These are phyloP conservation scores for Bimastos eiseni DNA, from an alignment of 2,888 invertebrate genomes.

Conservation along the genomic window DNA sequence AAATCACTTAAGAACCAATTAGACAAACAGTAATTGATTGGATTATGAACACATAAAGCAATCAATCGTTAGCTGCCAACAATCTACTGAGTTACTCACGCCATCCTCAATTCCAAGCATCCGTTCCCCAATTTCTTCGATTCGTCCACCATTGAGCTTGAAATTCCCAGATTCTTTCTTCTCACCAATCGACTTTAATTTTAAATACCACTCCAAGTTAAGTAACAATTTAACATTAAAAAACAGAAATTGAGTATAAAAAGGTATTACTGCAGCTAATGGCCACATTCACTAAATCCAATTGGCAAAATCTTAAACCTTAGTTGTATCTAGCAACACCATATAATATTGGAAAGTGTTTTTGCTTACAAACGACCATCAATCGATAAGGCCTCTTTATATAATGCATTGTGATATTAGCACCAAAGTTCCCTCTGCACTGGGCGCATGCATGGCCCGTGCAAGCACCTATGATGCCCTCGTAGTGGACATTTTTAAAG, in stretches of 20 bases:
- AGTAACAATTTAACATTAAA: not conserved
- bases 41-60: not conserved
- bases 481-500: no score
- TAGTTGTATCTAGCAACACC: not conserved
- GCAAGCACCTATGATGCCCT: no score
- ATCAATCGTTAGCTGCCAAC: not conserved
- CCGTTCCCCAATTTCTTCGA: slow-evolving; percentile 64
- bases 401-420: not conserved
- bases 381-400: not conserved
- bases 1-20: not conserved
- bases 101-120: slow-evolving; percentile 66
- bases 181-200: slow-evolving; percentile 49
- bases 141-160: slow-evolving; percentile 65
- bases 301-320: not conserved
- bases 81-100: slow-evolving; percentile 54
- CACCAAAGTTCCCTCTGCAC: no score
- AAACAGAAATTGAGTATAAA: not conserved
- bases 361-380: not conserved
- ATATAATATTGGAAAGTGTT: not conserved
- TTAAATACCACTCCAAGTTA: not conserved
- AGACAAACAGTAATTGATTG: not conserved
- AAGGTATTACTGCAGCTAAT: not conserved
- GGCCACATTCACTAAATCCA: not conserved
- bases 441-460: no score
- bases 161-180: slow-evolving; percentile 63